These are phyloP conservation scores for Cephalopterus ornatus DNA, from an alignment of 2,113 vertebrate species.

Conservation along the genomic window DNA sequence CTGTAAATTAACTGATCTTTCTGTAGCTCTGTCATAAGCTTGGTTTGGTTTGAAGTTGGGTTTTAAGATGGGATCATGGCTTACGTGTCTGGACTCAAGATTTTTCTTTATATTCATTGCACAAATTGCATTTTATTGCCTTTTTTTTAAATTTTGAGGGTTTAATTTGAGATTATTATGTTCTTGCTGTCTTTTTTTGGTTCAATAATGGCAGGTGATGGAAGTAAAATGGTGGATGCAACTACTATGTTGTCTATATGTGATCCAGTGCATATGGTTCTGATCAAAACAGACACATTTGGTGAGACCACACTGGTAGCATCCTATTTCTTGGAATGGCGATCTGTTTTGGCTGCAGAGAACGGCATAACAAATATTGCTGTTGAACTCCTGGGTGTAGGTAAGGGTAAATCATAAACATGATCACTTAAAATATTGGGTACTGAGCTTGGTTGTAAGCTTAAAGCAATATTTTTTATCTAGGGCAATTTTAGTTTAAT, in stretches of 20 bases:
- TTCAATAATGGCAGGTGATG: constrained; percentile 79
- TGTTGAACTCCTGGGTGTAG: constrained; percentile 93
- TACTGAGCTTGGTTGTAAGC: neutral
- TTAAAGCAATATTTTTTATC: neutral
- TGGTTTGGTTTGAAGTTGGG: neutral
- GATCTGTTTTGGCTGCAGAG: constrained; percentile 84
- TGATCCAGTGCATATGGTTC: constrained; percentile 92
- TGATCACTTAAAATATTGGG: neutral
- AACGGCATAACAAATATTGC: constrained; percentile 80
- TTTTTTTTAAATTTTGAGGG: neutral
- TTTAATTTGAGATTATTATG: neutral
- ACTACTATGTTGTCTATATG: constrained; percentile 92
- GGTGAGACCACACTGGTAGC: constrained; percentile 88
- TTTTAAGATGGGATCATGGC: neutral
- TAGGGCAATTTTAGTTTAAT: neutral
- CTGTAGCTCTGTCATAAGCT: neutral
- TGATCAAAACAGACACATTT: constrained; percentile 89
- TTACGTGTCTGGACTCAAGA: fast-evolving
- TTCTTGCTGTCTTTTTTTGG: neutral
- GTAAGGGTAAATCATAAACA: constrained; percentile 69
- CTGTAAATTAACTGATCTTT: neutral
- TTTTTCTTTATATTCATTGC: neutral
- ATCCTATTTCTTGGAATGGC: constrained; percentile 95
- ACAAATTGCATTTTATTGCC: neutral
- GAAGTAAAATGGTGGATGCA: constrained; percentile 88